Evolutionary conservation across 2,113 vertebrate genomes (phyloP).

Genomic region (Calidris pugnax): DNA sequence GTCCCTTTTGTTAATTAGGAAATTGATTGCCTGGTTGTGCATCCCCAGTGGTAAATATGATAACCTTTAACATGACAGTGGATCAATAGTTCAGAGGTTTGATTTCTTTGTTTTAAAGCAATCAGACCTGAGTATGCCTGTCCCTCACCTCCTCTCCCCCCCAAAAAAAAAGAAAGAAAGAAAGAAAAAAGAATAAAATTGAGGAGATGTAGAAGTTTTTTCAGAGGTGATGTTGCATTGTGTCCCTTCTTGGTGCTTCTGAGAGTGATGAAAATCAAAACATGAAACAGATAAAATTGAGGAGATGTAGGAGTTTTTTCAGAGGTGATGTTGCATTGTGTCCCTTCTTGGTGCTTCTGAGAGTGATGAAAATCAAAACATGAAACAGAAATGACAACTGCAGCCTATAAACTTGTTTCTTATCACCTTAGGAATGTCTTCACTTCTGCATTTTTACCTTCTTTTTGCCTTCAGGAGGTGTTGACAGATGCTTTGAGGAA

Average conservation of each 20-base stretch:
- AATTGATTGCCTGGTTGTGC: background rate
- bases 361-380: background rate
- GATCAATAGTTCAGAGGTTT: background rate
- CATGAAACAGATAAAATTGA: background rate
- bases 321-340: background rate
- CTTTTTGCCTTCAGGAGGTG: background rate
- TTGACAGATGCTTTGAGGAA: background rate
- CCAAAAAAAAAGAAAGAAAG: no score
- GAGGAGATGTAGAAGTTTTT: background rate
- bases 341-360: background rate
- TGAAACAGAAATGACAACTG: background rate
- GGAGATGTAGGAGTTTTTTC: background rate
- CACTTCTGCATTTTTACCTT: background rate
- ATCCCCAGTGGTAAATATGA: background rate
- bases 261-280: background rate
- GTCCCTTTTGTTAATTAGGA: background rate
- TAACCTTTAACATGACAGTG: background rate
- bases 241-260: background rate
- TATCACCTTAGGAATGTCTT: background rate
- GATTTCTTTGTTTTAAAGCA: constrained; percentile 12
- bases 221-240: background rate
- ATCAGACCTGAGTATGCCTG: background rate
- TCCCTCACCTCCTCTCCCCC: accelerated
- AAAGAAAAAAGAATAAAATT: background rate
- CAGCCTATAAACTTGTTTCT: background rate